phyloP scores from a whole-genome alignment of 2,888 invertebrate genomes.

The Phanerotoma sp. region DNA sequence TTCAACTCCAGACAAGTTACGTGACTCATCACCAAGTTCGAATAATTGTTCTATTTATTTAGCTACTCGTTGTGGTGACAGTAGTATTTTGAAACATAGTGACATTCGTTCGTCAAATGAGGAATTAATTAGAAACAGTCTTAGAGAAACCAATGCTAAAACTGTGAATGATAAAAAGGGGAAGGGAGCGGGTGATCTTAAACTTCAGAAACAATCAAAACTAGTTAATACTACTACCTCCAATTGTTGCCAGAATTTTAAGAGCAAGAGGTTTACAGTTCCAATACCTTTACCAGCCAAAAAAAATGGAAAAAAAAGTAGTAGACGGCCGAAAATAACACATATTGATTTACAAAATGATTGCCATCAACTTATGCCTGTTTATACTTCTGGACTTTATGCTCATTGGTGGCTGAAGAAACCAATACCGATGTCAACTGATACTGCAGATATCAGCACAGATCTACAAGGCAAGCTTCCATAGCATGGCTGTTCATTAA shows the following conservation, averaged over 20 bases:
- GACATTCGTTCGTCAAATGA: too few relatives aligned
- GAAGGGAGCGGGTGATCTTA: too few relatives aligned
- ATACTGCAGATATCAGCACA: constrained; percentile 43
- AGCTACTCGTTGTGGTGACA: too few relatives aligned
- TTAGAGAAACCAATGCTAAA: too few relatives aligned
- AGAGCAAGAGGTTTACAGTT: constrained; percentile 41
- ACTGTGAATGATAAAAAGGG: too few relatives aligned
- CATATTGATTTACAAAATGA: constrained; percentile 30
- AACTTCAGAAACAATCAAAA: too few relatives aligned
- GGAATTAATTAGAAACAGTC: too few relatives aligned
- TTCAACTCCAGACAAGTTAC: too few relatives aligned
- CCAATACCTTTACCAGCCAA: constrained; percentile 41
- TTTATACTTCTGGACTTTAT: constrained; percentile 82
- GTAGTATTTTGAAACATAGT: too few relatives aligned
- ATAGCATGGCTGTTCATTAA: constrained; percentile 58
- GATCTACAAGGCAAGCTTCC: constrained; percentile 57
- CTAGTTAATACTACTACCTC: too few relatives aligned
- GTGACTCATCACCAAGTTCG: constrained; percentile 61
- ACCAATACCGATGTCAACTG: constrained; percentile 59
- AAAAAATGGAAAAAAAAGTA: constrained; percentile 34
- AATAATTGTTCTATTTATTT: constrained; percentile 29
- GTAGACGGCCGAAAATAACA: constrained; percentile 40
- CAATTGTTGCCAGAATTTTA: constrained; percentile 13
- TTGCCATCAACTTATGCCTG: constrained; percentile 53
- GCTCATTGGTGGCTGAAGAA: constrained; percentile 94